A percentile compares a stretch with the other conserved stretches of the same genome.
Evolutionary conservation across 2,888 invertebrate genomes (phyloP).

Genomic region (Athalia circularis): DNA sequence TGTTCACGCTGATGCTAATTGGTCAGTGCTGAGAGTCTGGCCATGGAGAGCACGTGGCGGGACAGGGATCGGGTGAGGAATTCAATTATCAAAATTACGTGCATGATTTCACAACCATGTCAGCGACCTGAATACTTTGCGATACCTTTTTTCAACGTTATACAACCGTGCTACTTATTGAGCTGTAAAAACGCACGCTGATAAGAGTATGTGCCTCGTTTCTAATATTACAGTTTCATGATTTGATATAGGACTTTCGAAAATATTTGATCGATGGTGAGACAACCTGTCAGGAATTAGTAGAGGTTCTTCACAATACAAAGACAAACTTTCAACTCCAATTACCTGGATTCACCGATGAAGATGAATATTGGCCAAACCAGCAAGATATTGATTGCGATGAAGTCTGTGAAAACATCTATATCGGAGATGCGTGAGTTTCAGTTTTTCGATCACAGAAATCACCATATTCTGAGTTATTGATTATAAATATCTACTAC

Average conservation of each 20-base stretch:
- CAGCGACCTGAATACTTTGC: no score
- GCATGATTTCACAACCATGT: no score
- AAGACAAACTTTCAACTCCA: constrained; percentile 58
- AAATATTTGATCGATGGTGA: constrained; percentile 59
- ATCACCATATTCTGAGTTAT: no score
- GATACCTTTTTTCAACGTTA: no score
- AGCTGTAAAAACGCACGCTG: no score
- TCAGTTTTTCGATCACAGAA: constrained; percentile 2
- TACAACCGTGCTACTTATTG: no score
- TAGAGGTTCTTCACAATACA: constrained; percentile 53
- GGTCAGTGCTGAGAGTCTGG: constrained; percentile 19
- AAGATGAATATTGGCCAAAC: constrained; percentile 57
- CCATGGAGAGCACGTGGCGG: constrained; percentile 63
- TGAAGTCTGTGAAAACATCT: constrained; percentile 85
- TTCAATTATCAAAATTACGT: no score
- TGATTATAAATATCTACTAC: no score
- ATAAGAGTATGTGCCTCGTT: background rate
- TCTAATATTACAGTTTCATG: background rate
- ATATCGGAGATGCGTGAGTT: constrained; percentile 84
- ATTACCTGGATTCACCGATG: constrained; percentile 61
- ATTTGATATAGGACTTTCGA: constrained; percentile 59
- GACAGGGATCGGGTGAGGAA: constrained; percentile 61
- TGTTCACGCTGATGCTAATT: no score
- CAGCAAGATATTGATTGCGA: constrained; percentile 80
- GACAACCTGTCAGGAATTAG: constrained; percentile 57